phyloP scores from a whole-genome alignment of 2,888 invertebrate genomes.

The Ophioninae sp. region DNA sequence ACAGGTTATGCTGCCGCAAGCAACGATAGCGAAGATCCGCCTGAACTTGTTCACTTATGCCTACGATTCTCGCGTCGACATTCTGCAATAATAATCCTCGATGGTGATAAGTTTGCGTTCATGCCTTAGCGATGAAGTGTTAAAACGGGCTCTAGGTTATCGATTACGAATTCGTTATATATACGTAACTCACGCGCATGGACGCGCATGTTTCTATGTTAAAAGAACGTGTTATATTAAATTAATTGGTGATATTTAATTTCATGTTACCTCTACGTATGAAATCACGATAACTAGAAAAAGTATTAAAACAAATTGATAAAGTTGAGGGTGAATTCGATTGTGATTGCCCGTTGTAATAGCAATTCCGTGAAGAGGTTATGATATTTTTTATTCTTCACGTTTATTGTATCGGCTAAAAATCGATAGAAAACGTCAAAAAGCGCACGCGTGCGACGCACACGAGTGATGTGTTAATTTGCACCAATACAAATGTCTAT shows the following conservation, averaged over 20 bases:
- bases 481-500: neutral
- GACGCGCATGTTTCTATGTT: neutral
- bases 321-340: neutral
- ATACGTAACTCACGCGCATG: neutral
- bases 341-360: neutral
- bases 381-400: conserved; percentile 15
- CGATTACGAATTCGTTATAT: neutral
- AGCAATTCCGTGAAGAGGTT: neutral
- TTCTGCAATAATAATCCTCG: neutral
- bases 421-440: conserved; percentile 56
- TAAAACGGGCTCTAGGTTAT: neutral
- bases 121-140: neutral
- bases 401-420: conserved; percentile 35
- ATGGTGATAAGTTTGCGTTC: neutral
- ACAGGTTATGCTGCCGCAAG: neutral
- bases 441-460: conserved; percentile 23
- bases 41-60: neutral
- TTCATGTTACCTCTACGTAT: neutral
- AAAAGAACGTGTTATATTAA: neutral
- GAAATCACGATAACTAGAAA: neutral
- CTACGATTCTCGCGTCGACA: no score
- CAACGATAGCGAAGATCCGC: neutral
- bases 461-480: conserved; percentile 20
- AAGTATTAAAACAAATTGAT: neutral
- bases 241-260: neutral